Base-by-base conservation (phyloP, 2,113 vertebrate species). In the Ictidomys tridecemlineatus region DNA sequence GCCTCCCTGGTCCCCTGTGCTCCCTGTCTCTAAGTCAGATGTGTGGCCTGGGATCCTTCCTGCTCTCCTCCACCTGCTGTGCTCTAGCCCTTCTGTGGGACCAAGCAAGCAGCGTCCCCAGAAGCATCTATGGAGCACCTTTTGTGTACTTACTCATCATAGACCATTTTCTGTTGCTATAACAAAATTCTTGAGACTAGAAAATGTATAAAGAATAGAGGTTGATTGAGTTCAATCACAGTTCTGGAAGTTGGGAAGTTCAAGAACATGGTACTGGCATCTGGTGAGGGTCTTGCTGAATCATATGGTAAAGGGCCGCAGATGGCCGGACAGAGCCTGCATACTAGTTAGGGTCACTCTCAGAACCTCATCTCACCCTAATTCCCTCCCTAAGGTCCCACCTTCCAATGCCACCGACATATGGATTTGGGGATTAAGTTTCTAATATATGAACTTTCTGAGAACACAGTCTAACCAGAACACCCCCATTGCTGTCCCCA, bases 1-100 rank as follows among this genome's bases (percentile, higher is more conserved):
- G 58, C 69, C 34, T 37, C 4, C 1, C 9, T 0, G 3, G 12
- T 42, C 8, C 5, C 12, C 20, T 28, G 16, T 45, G 45, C 17
- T 4, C 37, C n/a, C 22, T 20, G 0, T 9, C 28, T 61, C 83
- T 42, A 61, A 20, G 58, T 77, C 2, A 11, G 39, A 53, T 6
- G 1, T 34, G 28, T 53, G 37, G 22, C 4, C 73, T 24, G 28
- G 78, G 39, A 26, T n/a, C 70, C 51, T 89, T 83, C 85, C 70
- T 10, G 12, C 42, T 45, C 7, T 45, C 7, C 7, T 45, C 42
- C 42, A 45, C 42, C 77, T 70, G 42, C 63, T 12, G 6, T 20
- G 65, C 12, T 9, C 69, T 4, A 28, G 18, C 17, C 7, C 24
- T 61, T 39, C 63, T 79, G 39, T 12, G 37, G 32, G 37, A 24